A percentile compares a stretch with the other conserved stretches of the same genome.
phyloP scores from a whole-genome alignment of 1,140 invertebrate genomes.

The Ips typographus region DNA sequence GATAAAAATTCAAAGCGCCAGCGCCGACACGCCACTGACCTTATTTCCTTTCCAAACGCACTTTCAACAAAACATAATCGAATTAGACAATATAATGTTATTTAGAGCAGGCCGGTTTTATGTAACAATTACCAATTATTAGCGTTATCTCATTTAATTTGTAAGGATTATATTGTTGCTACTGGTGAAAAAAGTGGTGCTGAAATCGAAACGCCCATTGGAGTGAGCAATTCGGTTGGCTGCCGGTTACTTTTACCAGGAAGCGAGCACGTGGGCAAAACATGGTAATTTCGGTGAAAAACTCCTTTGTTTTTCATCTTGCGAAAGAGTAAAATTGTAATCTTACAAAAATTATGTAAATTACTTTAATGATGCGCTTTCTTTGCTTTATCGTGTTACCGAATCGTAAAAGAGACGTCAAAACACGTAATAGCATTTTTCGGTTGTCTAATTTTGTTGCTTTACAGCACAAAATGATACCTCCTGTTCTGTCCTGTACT shows the following conservation, averaged over 20 bases:
- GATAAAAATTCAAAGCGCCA: conserved; percentile 26
- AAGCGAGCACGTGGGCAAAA: conserved; percentile 31
- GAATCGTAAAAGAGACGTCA: too few relatives aligned
- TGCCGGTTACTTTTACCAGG: conserved; percentile 33
- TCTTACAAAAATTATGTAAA: conserved; percentile 7
- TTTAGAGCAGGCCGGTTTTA: conserved; percentile 20
- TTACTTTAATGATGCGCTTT: conserved; percentile 2
- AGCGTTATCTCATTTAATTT: conserved; percentile 31
- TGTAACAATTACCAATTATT: conserved; percentile 35
- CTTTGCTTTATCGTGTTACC: background rate
- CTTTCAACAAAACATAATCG: conserved; percentile 34
- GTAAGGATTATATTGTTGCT: conserved; percentile 23
- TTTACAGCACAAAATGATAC: too few relatives aligned
- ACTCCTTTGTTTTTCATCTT: conserved; percentile 31
- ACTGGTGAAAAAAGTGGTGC: conserved; percentile 21
- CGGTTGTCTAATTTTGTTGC: too few relatives aligned
- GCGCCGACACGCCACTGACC: conserved; percentile 27
- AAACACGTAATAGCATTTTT: too few relatives aligned
- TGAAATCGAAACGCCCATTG: conserved; percentile 29
- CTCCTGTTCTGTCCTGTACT: too few relatives aligned
- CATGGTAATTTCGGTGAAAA: conserved; percentile 27
- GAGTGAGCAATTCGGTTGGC: conserved; percentile 17
- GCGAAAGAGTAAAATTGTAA: conserved; percentile 24
- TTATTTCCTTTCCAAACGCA: conserved; percentile 33
- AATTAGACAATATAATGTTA: conserved; percentile 27